Evolutionary conservation across 2,888 invertebrate species (phyloP), one percentile per base, ranked within the genome.

Genomic region (Drosophila imparisetae): DNA sequence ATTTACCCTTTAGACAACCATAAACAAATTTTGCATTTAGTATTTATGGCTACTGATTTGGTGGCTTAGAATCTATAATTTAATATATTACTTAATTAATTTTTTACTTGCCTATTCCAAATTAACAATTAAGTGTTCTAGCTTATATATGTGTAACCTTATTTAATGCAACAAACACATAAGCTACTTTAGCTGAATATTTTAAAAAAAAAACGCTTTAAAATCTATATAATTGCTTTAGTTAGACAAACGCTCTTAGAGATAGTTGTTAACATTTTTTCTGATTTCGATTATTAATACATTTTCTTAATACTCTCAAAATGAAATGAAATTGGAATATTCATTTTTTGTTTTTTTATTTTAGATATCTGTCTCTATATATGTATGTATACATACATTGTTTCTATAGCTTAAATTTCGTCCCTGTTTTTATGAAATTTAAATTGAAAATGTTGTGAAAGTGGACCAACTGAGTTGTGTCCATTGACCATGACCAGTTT

Each of bases 401-500:
- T 24, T 21, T 45, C 4, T 1, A 8, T 8, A 42, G 21, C 11
- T 42, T 42, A n/a, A 40, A 40, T 40, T 10, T 40, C 4, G 10
- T 1, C n/a, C 10, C 5, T 21, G 1, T 21, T 2, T 42, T 1
- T 5, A 42, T 11, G 11, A 2, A 42, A 42, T 21, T 42, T 21
- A 15, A 45, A 45, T 8, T 8, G 15, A 24, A 45, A 75, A 72
- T 81, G 80, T 73, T 83, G 85, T 85, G 88, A 80, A 88, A 76
- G 65, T 74, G 58, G 70, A 45, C 70, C 50, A 49, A 54, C 32
- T 50, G 58, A 24, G 66, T 29, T 21, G 13, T 30, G 29, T 11
- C 38, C n/a, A 13, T 21, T 29, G 48, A 34, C 18, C 45, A 18
- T 21, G 24, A 4, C n/a, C 58, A 38, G 10, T 29, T 30, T 18